Conservation (phyloP, 2,113 vertebrate species). For the Girardinichthys multiradiatus region DNA sequence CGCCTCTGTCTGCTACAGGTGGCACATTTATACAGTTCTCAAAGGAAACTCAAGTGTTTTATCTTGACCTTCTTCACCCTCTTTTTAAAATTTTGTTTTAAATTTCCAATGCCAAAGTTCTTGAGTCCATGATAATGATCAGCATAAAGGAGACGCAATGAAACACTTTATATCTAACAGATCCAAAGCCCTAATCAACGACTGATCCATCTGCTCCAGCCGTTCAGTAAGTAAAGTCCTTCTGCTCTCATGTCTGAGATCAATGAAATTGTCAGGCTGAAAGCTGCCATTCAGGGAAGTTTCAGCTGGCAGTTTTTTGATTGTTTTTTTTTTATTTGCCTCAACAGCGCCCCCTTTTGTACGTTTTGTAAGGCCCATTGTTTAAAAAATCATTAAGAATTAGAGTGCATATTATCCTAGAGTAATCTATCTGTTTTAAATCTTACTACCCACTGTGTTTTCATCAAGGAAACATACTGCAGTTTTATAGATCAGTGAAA, state of each 20-base stretch:
- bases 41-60: not conserved
- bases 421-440: not conserved
- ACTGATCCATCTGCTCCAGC: not conserved
- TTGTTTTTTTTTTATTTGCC: constrained; percentile 38
- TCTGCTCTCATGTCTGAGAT: constrained; percentile 20
- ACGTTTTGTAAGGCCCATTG: constrained; percentile 6
- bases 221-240: constrained; percentile 1
- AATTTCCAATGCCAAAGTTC: constrained; percentile 3
- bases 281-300: constrained; percentile 21
- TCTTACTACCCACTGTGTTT: not conserved
- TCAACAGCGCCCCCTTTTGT: constrained; percentile 75
- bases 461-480: not conserved
- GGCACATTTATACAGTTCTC: not conserved
- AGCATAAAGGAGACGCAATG: not conserved
- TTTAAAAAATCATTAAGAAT: too few relatives aligned
- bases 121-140: constrained; percentile 1
- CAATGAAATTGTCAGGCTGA: constrained; percentile 34
- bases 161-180: not conserved
- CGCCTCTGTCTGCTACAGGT: not conserved
- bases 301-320: constrained; percentile 10
- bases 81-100: not conserved
- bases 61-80: constrained; percentile 3
- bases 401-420: not conserved
- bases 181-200: not conserved
- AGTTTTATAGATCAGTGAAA: too few relatives aligned